A percentile compares a stretch with the other conserved stretches of the same genome.
phyloP scores from a whole-genome alignment of 2,888 invertebrate species.

The Drosophila macrospina region DNA sequence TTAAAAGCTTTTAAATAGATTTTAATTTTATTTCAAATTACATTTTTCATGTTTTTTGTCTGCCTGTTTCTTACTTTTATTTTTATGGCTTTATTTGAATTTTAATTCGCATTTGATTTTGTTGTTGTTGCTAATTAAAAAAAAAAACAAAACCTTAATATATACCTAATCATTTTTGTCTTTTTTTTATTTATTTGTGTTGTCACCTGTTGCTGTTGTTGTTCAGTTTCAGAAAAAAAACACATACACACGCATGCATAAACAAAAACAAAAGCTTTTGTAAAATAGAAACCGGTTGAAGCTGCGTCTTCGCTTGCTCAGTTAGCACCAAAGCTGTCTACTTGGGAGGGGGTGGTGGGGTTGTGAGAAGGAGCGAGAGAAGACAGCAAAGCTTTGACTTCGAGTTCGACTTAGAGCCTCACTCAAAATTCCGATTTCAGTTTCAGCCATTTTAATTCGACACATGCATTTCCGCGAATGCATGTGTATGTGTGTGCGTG shows the following conservation, averaged over 20 bases:
- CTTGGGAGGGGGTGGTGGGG: background rate
- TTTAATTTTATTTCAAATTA: slow-evolving; percentile 62
- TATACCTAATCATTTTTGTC: slow-evolving; percentile 41
- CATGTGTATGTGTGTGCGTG: slow-evolving; percentile 1
- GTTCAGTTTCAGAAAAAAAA: slow-evolving; percentile 20
- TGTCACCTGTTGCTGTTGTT: slow-evolving; percentile 62
- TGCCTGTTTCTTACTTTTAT: slow-evolving; percentile 13
- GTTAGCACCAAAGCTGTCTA: slow-evolving; percentile 48
- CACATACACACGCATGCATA: slow-evolving; percentile 11
- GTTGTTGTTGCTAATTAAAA: slow-evolving; percentile 57
- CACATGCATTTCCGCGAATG: slow-evolving; percentile 39
- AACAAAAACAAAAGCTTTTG: slow-evolving; percentile 54
- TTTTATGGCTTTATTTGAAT: slow-evolving; percentile 56
- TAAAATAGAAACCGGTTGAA: slow-evolving; percentile 67
- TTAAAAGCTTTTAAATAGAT: slow-evolving; percentile 41
- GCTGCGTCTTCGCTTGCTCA: slow-evolving; percentile 63
- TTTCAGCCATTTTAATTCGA: slow-evolving; percentile 17
- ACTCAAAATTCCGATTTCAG: slow-evolving; percentile 8
- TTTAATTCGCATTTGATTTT: slow-evolving; percentile 45
- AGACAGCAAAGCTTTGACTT: slow-evolving; percentile 24
- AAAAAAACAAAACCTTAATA: slow-evolving; percentile 45
- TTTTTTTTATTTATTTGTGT: slow-evolving; percentile 33
- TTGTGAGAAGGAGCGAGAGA: background rate
- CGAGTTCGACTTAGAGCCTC: slow-evolving; percentile 32
- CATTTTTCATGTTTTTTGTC: slow-evolving; percentile 36